Evolutionary conservation across 2,113 vertebrate species (phyloP).

Genomic region (Corythornis madagascariensis): DNA sequence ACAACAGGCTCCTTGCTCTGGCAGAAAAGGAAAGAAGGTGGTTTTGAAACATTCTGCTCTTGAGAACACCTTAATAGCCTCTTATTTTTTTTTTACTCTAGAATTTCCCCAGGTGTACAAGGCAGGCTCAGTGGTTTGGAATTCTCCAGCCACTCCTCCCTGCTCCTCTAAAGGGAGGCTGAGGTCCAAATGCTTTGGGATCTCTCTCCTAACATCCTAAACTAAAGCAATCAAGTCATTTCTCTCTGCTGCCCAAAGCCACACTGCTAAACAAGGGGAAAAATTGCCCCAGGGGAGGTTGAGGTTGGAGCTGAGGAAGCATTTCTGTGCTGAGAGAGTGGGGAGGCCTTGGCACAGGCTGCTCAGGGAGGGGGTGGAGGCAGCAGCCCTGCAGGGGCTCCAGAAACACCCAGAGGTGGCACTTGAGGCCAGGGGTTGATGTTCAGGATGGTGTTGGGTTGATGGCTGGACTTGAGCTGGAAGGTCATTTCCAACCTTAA

Average conservation of each 20-base stretch:
- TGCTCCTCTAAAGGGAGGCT: not conserved
- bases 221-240: not conserved
- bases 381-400: too few species aligned
- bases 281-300: too few species aligned
- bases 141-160: not conserved
- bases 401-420: too few species aligned
- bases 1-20: not conserved
- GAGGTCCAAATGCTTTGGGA: not conserved
- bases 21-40: not conserved
- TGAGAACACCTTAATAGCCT: not conserved
- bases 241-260: not conserved
- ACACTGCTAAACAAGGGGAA: not conserved
- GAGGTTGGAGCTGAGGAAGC: too few species aligned
- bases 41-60: not conserved
- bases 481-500: too few species aligned
- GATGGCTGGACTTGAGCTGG: too few species aligned
- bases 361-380: too few species aligned
- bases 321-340: too few species aligned
- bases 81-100: not conserved
- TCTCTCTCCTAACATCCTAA: not conserved
- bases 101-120: not conserved
- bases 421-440: too few species aligned
- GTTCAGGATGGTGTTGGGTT: too few species aligned
- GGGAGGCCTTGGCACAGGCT: too few species aligned
- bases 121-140: not conserved